A percentile compares a stretch with the other conserved stretches of the same genome.
Evolutionary conservation across 2,113 vertebrate genomes (phyloP).

Genomic region (Smithornis capensis): DNA sequence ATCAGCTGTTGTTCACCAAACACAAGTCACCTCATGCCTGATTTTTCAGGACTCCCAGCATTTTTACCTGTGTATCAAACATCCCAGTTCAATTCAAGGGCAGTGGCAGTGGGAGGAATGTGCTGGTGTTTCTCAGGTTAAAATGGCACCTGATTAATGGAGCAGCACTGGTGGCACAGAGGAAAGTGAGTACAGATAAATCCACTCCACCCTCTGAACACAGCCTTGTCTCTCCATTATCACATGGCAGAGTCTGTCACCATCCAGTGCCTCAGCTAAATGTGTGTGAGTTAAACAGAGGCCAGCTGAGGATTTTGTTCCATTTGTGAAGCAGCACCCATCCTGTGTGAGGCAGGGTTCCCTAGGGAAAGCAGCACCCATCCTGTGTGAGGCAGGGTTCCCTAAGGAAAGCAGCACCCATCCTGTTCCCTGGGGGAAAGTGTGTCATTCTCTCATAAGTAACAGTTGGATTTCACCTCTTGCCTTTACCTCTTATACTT

Average conservation of each 20-base stretch:
- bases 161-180: not conserved
- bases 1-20: not conserved
- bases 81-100: fast-evolving
- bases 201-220: not conserved
- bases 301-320: not conserved
- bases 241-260: not conserved
- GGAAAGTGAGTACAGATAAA: not conserved
- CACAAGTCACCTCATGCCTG: not conserved
- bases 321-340: not conserved
- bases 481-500: not conserved
- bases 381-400: not conserved
- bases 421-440: not conserved
- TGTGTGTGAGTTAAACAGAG: not conserved
- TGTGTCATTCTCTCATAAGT: not conserved
- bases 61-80: not conserved
- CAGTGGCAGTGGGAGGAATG: too few species aligned
- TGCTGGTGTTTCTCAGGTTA: not conserved
- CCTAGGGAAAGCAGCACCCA: not conserved
- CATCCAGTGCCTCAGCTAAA: not conserved
- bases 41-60: not conserved
- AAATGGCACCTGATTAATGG: not conserved
- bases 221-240: not conserved
- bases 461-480: not conserved
- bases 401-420: not conserved
- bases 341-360: not conserved